Conservation (phyloP, 1,140 invertebrate species). For the Berghia stephanieae region DNA sequence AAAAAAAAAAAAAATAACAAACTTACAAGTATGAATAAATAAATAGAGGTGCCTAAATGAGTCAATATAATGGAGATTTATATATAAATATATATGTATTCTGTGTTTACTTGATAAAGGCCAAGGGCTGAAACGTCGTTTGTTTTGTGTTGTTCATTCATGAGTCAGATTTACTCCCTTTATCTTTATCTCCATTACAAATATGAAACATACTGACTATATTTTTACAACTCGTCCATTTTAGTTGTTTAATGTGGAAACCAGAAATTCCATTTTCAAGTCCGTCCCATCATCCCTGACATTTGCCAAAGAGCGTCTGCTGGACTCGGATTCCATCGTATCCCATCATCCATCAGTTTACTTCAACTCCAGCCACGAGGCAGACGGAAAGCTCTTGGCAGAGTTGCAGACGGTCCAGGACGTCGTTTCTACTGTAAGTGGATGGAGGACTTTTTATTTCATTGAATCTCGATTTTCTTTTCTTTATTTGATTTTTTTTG, state of each 20-base stretch:
- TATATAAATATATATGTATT: no score
- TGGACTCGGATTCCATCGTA: conserved; percentile 52
- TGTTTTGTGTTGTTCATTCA: no score
- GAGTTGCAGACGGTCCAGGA: conserved; percentile 61
- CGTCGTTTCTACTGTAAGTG: conserved; percentile 56
- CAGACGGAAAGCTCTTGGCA: conserved; percentile 54
- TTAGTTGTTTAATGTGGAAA: conserved; percentile 61
- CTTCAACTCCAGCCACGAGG: conserved; percentile 49
- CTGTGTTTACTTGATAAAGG: no score
- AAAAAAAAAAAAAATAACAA: no score
- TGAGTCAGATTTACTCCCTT: no score
- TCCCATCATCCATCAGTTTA: conserved; percentile 40
- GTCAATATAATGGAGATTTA: no score
- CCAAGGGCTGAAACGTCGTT: no score
- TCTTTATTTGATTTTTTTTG: neutral
- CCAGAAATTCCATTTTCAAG: conserved; percentile 55
- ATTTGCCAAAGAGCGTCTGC: conserved; percentile 47
- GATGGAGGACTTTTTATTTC: neutral
- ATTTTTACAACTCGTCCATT: conserved; percentile 29
- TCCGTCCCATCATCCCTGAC: conserved; percentile 53
- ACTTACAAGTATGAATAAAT: no score
- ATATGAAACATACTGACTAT: neutral
- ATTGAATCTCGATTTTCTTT: neutral
- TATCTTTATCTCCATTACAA: neutral
- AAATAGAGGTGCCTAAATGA: no score